Base-by-base conservation (phyloP, 2,113 vertebrate species). In the Todiramphus chloris region DNA sequence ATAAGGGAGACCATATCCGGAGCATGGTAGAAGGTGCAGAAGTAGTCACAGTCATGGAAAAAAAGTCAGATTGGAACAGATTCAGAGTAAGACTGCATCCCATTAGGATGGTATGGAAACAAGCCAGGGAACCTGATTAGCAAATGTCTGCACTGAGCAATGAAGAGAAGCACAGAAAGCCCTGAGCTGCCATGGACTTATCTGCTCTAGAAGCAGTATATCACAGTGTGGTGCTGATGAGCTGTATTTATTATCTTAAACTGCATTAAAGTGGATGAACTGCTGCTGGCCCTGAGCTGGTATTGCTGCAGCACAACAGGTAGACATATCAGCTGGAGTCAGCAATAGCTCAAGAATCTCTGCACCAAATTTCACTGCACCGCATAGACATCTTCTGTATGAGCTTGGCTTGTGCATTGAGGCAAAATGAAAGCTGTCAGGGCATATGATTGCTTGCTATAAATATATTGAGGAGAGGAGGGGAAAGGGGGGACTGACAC, bases 341-440 rank as follows among this genome's bases (percentile, higher is more conserved):
- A 96, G 91, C 95, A 95, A 60, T 51, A 94, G 77, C 83, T 96
- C 69, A 75, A 70, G 94, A 87, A 58, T 69, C 55, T 90, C 66
- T 96, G 89, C 95, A 96, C 83, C 91, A 93, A 87, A 94, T 96
- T 94, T 79, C 93, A 53, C 56, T 87, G 90, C 59, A 44, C 55
- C 74, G 74, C 87, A 94, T 31, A n/a, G 69, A 79, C 62, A 60
- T 87, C 83, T 90, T 80, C 79, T 79, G 41, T 30, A 58, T 69
- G 83, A 93, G 69, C 69, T 82, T 84, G 81, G 74, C 63, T 92
- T 96, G 91, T 93, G 93, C 87, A 89, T 72, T 95, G 69, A 76
- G 69, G 91, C 93, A 96, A 93, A 96, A 94, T 91, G 87, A 94
- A 95, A 96, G 66, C 83, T 95, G 93, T 89, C 93, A 96, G 93